Base-by-base conservation (phyloP, 2,888 invertebrate genomes). In the Balanococcus diminutus region DNA sequence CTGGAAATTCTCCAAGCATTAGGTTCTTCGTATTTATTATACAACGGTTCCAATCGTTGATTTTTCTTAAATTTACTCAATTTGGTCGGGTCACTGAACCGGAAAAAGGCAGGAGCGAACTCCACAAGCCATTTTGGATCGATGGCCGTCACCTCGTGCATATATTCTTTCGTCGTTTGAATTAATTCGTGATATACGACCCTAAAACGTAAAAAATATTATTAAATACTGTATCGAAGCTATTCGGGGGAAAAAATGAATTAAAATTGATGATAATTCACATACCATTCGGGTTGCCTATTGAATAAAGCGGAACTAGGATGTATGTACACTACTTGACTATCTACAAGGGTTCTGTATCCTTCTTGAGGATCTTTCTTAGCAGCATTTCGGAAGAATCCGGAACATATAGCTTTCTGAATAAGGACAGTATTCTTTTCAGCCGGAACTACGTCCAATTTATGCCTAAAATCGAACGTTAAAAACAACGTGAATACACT, bases 361-460 rank as follows among this genome's bases (percentile, higher is more conserved):
- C 96, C 96, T 91, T 99, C 99, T 90, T 99, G 99, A 0, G 99
- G 99, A 92, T 99, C 99, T 89, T 99, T 98, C 91, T 99, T 99
- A 0, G 98, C 98, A 0, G 99, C 98, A 91, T 99, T 99, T 86
- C 99, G 92, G 91, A 99, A 99, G 92, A 98, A 99, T 1, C 99
- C 99, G 0, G 98, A 96, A 90, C 99, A 98, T 84, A 99, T 96
- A 0, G 98, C 97, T 91, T 99, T 99, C 91, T 99, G 99, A 14
- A 99, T 95, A 81, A 97, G 92, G 0, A 97, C 97, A 0, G 97
- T 97, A 89, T 97, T 97, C 90, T 98, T 97, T 0, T 96, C 98
- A 81, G 98, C 98, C 0, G 98, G 97, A 0, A 99, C 97, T 0
- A 99, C 98, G 90, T 99, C 98, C 88, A 98, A 90, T 89, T 98